A percentile compares a stretch with the other conserved stretches of the same genome.
Evolutionary conservation across 1,140 invertebrate genomes (phyloP).

Genomic region (Thrips palmi): DNA sequence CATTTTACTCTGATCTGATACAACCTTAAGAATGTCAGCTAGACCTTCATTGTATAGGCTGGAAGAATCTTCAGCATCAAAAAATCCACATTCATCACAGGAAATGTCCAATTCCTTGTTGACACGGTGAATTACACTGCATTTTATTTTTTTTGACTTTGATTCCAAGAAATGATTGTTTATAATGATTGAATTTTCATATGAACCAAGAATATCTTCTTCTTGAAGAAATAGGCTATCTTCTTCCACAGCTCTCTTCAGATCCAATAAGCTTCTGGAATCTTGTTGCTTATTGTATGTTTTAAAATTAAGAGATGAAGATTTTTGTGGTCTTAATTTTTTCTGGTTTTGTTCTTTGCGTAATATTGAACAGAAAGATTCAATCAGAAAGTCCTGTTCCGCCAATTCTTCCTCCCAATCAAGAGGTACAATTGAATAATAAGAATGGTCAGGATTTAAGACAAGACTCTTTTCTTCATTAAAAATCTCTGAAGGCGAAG

Average conservation of each 20-base stretch:
- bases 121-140: too few relatives aligned
- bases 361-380: constrained; percentile 18
- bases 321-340: constrained; percentile 8
- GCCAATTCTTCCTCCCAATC: constrained; percentile 18
- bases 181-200: not conserved
- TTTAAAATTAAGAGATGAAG: constrained; percentile 3
- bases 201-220: not conserved
- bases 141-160: too few relatives aligned
- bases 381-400: constrained; percentile 18
- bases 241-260: too few relatives aligned
- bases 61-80: constrained; percentile 13
- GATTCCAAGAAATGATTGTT: constrained; percentile 5
- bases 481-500: too few relatives aligned
- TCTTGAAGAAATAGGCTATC: too few relatives aligned
- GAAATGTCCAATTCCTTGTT: constrained; percentile 3
- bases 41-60: too few relatives aligned
- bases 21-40: too few relatives aligned
- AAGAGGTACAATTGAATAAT: constrained; percentile 17
- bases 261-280: not conserved
- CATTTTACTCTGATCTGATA: too few relatives aligned
- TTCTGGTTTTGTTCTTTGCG: constrained; percentile 12
- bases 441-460: constrained; percentile 5
- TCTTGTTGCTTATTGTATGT: not conserved
- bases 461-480: too few relatives aligned
- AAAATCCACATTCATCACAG: constrained; percentile 12